A percentile compares a stretch with the other conserved stretches of the same genome.
These are phyloP conservation scores for Acanthurus leucopareius DNA, from an alignment of 2,797 vertebrate species.

Conservation along the genomic window DNA sequence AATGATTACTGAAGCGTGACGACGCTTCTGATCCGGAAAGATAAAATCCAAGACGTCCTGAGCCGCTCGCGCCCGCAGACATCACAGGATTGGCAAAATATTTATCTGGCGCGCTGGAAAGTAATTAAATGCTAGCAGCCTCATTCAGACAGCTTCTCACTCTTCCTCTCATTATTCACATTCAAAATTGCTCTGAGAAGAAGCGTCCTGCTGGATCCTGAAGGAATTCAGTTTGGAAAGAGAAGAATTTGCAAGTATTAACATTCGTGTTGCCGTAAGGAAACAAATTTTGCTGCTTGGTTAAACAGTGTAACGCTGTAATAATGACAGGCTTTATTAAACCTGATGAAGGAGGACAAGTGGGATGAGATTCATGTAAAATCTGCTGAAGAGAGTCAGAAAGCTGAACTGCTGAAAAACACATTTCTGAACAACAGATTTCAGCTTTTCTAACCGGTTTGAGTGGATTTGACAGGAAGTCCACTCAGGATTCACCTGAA, in stretches of 20 bases:
- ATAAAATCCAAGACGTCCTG: neutral
- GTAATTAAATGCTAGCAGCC: slow-evolving; percentile 53
- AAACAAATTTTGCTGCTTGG: slow-evolving; percentile 27
- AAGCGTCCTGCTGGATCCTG: neutral
- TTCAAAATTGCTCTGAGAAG: slow-evolving; percentile 8
- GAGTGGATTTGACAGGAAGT: too few species aligned
- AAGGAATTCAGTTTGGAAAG: slow-evolving; percentile 13
- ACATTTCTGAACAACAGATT: neutral
- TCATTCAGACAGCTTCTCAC: slow-evolving; percentile 8
- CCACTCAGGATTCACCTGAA: too few species aligned
- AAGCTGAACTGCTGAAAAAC: neutral
- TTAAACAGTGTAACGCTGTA: slow-evolving; percentile 29
- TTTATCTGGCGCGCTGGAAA: slow-evolving; percentile 41
- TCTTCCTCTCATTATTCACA: slow-evolving; percentile 25
- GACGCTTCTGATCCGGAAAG: slow-evolving; percentile 11
- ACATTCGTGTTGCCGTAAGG: slow-evolving; percentile 25
- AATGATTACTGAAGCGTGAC: slow-evolving; percentile 9
- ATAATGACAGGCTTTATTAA: slow-evolving; percentile 45
- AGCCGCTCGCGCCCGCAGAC: slow-evolving; percentile 15
- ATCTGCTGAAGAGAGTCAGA: slow-evolving; percentile 1
- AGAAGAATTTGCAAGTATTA: slow-evolving; percentile 27
- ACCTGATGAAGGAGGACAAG: neutral
- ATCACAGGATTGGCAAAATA: neutral
- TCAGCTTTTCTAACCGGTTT: neutral
- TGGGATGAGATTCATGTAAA: neutral